Evolutionary conservation across 2,113 vertebrate species (phyloP).

Genomic region (Percopsis transmontana): DNA sequence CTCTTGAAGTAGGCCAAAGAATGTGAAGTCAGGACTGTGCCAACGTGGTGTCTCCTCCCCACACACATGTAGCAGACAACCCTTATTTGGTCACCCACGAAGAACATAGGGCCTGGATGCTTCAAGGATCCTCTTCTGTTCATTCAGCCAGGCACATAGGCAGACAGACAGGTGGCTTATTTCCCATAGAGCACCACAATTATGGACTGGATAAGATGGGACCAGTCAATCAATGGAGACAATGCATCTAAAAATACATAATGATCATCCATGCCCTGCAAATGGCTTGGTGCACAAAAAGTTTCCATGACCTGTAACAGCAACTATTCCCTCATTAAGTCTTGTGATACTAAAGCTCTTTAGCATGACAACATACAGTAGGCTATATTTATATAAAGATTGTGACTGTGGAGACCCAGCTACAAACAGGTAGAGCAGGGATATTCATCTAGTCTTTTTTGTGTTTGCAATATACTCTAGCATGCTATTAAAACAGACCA

Average conservation of each 20-base stretch:
- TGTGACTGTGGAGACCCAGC: background rate
- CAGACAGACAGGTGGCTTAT: slow-evolving; percentile 56
- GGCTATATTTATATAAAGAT: background rate
- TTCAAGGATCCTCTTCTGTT: slow-evolving; percentile 45
- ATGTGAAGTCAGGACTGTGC: slow-evolving; percentile 60
- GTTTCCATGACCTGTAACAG: slow-evolving; percentile 22
- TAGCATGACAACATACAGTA: background rate
- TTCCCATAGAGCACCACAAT: slow-evolving; percentile 41
- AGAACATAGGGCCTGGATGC: slow-evolving; percentile 43
- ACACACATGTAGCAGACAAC: slow-evolving; percentile 56
- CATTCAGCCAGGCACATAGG: slow-evolving; percentile 44
- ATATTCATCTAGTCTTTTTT: background rate
- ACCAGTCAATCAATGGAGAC: slow-evolving; percentile 32
- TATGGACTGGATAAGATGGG: slow-evolving; percentile 53
- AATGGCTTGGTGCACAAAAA: slow-evolving; percentile 11
- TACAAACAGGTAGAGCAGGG: background rate
- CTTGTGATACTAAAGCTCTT: background rate
- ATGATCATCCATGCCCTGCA: slow-evolving; percentile 9
- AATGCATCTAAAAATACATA: slow-evolving; percentile 61
- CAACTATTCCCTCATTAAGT: background rate
- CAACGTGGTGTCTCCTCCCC: slow-evolving; percentile 65
- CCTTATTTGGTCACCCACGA: slow-evolving; percentile 74
- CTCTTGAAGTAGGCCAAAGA: slow-evolving; percentile 64
- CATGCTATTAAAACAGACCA: background rate
- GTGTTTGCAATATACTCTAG: background rate